Evolutionary conservation across 2,888 invertebrate species (phyloP).

Genomic region (Hololepta plana): DNA sequence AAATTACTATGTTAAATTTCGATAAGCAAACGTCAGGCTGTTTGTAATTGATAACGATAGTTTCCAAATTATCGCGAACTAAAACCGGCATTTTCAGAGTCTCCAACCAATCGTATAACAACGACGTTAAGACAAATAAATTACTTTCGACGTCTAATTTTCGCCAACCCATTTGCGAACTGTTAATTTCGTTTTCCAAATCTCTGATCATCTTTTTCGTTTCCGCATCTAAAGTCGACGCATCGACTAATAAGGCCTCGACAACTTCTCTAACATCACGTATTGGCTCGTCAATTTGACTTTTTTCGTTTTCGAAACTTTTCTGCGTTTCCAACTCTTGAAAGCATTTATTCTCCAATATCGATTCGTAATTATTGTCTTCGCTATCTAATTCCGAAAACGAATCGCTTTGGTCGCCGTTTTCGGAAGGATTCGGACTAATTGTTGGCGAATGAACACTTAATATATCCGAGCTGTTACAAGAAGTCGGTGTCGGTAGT

Average conservation of each 20-base stretch:
- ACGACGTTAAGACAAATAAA: constrained; percentile 38
- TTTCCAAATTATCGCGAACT: constrained; percentile 44
- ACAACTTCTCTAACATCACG: constrained; percentile 18
- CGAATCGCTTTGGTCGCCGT: constrained; percentile 11
- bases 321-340: constrained; percentile 32
- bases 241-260: constrained; percentile 39
- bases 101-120: constrained; percentile 64
- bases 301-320: constrained; percentile 17
- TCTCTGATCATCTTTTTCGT: constrained; percentile 32
- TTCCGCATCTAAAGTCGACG: constrained; percentile 35
- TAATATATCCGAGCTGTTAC: constrained; percentile 12
- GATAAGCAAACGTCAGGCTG: constrained; percentile 42
- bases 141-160: constrained; percentile 45
- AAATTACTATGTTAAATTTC: constrained; percentile 33
- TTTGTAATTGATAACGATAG: constrained; percentile 42
- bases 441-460: constrained; percentile 13
- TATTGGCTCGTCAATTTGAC: constrained; percentile 15
- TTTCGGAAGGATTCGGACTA: constrained; percentile 21
- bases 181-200: constrained; percentile 45
- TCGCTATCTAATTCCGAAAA: constrained; percentile 23
- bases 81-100: constrained; percentile 50
- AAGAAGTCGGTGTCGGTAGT: constrained; percentile 8
- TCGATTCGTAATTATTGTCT: constrained; percentile 28
- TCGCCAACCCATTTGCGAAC: constrained; percentile 43
- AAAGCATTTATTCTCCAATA: constrained; percentile 33